Percentiles rank a stretch among this genome's conserved stretches.
phyloP scores from a whole-genome alignment of 2,113 vertebrate genomes.

The Charadrius vociferus region DNA sequence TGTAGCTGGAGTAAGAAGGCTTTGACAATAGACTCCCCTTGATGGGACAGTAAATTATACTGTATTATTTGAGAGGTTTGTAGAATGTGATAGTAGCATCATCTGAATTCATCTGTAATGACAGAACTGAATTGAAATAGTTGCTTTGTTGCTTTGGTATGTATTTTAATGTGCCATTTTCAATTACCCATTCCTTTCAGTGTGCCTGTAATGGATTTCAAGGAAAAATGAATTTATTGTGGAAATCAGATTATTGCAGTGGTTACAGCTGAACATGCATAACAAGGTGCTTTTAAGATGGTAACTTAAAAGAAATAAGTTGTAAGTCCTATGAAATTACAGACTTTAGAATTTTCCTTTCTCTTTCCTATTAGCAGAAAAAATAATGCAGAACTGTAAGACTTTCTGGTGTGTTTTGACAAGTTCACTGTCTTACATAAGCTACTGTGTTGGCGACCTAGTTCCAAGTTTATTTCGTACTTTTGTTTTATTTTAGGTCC shows the following conservation, averaged over 20 bases:
- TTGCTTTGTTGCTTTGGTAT: background rate
- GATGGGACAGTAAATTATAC: background rate
- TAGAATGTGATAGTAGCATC: background rate
- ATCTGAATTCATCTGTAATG: background rate
- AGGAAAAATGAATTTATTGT: background rate
- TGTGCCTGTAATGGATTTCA: background rate
- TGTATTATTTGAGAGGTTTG: background rate
- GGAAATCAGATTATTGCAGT: background rate
- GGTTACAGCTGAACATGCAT: background rate
- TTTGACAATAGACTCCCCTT: background rate
- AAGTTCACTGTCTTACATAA: background rate
- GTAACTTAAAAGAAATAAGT: background rate
- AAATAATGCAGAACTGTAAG: background rate
- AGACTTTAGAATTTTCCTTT: background rate
- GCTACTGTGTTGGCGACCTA: accelerated
- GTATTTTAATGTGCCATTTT: background rate
- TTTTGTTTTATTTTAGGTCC: conserved; percentile 79
- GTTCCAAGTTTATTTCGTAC: background rate
- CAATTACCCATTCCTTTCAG: background rate
- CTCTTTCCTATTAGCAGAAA: background rate
- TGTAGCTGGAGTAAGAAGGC: background rate
- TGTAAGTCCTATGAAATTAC: background rate
- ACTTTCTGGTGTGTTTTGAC: background rate
- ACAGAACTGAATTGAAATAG: background rate
- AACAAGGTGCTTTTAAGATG: background rate